These are phyloP conservation scores for Planiliza haematocheilus DNA, from an alignment of 2,113 vertebrate genomes.

Conservation along the genomic window DNA sequence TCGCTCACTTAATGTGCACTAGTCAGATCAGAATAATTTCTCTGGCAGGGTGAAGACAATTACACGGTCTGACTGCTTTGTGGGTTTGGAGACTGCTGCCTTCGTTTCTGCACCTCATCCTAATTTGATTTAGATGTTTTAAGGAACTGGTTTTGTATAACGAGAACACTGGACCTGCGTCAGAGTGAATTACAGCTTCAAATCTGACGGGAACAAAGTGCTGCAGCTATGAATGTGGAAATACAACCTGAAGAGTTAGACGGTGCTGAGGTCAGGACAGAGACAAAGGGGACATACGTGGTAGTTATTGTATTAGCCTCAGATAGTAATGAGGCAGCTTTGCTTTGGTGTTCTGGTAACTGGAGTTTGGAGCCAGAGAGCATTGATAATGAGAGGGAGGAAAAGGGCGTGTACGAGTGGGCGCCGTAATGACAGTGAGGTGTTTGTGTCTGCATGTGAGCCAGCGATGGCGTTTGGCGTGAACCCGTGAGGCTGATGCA, in stretches of 20 bases:
- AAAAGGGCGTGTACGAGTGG: slow-evolving; percentile 28
- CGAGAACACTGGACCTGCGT: background rate
- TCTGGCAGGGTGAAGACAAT: slow-evolving; percentile 25
- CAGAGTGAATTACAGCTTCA: no score
- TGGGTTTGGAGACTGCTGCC: background rate
- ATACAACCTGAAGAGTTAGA: background rate
- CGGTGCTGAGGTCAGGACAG: slow-evolving; percentile 2
- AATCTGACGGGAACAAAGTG: no score
- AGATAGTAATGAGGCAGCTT: slow-evolving; percentile 49
- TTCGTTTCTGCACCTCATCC: no score
- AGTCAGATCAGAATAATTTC: background rate
- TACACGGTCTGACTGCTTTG: background rate
- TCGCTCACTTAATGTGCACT: slow-evolving; percentile 11
- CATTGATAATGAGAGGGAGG: slow-evolving; percentile 66
- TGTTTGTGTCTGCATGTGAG: slow-evolving; percentile 34
- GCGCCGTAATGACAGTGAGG: slow-evolving; percentile 44
- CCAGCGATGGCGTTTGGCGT: background rate
- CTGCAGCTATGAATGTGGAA: background rate
- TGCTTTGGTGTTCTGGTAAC: slow-evolving; percentile 41
- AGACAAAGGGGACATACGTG: slow-evolving; percentile 15
- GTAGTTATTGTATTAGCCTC: slow-evolving; percentile 61
- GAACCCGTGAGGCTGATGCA: slow-evolving; percentile 6
- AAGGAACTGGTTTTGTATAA: background rate
- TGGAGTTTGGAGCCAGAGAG: slow-evolving; percentile 52
- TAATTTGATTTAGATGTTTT: background rate